These are phyloP conservation scores for Eucera pruinosa DNA, from an alignment of 2,888 invertebrate genomes.

Conservation along the genomic window DNA sequence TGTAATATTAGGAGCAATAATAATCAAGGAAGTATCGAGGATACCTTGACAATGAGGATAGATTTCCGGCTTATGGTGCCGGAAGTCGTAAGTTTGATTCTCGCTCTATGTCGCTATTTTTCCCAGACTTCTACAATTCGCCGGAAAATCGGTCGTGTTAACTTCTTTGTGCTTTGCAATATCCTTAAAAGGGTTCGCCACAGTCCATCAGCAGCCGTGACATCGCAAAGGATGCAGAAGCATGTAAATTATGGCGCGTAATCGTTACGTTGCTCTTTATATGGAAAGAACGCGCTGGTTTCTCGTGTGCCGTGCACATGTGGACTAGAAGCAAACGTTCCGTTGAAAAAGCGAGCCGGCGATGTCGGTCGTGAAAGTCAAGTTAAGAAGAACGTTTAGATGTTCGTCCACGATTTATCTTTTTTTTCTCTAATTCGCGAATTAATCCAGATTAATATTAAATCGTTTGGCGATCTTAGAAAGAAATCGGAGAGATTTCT, in stretches of 20 bases:
- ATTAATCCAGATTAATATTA: not conserved
- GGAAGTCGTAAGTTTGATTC: too few relatives aligned
- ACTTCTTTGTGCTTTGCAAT: not conserved
- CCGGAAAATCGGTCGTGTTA: not conserved
- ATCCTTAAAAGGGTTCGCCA: conserved; percentile 39
- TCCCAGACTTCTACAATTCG: too few relatives aligned
- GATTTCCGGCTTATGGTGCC: too few relatives aligned
- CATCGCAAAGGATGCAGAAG: conserved; percentile 26
- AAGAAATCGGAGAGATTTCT: conserved; percentile 2
- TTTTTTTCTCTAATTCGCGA: not conserved
- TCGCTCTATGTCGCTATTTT: too few relatives aligned
- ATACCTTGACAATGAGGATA: too few relatives aligned
- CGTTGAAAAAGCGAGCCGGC: conserved; percentile 29
- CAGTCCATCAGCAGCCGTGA: conserved; percentile 7
- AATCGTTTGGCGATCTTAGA: not conserved
- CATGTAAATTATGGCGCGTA: conserved; percentile 48
- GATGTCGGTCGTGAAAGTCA: conserved; percentile 59
- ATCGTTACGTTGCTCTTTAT: conserved; percentile 53
- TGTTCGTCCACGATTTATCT: not conserved
- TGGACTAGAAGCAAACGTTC: conserved; percentile 53
- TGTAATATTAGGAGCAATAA: too few relatives aligned
- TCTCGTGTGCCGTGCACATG: conserved; percentile 60
- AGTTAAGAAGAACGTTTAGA: conserved; percentile 19
- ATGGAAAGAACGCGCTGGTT: conserved; percentile 42
- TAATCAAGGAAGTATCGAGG: too few relatives aligned